A percentile compares a stretch with the other conserved stretches of the same genome.
These are phyloP conservation scores for Tortrix viridana DNA, from an alignment of 2,888 invertebrate genomes.

Conservation along the genomic window DNA sequence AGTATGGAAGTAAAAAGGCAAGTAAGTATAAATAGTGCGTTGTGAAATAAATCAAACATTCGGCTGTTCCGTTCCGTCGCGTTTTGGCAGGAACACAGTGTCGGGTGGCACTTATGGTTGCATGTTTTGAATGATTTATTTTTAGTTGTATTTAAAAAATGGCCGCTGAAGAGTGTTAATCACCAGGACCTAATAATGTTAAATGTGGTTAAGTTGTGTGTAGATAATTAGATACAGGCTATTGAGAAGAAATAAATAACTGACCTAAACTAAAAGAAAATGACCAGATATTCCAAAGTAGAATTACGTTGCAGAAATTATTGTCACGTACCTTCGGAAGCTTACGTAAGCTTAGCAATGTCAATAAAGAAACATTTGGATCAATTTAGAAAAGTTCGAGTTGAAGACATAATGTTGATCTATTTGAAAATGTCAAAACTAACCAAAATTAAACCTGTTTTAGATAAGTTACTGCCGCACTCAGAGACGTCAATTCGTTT, in stretches of 20 bases:
- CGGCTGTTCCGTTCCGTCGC: conserved; percentile 25
- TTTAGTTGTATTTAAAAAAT: conserved; percentile 33
- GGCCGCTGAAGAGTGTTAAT: conserved; percentile 26
- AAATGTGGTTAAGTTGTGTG: neutral
- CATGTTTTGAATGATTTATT: conserved; percentile 35
- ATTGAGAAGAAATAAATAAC: neutral
- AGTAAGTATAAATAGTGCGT: conserved; percentile 29
- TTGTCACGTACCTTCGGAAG: no score
- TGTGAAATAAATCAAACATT: conserved; percentile 36
- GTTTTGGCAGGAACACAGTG: conserved; percentile 37
- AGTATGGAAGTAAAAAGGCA: conserved; percentile 14
- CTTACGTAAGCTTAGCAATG: no score
- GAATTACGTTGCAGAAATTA: no score
- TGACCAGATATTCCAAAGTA: no score
- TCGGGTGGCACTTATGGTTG: conserved; percentile 37
- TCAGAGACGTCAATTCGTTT: no score
- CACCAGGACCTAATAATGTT: conserved; percentile 14
- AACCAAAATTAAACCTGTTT: no score
- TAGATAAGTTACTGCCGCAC: no score
- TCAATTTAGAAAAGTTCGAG: no score
- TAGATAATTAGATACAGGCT: neutral
- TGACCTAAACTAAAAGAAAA: no score
- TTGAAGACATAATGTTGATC: no score
- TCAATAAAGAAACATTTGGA: no score
- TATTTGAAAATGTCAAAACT: no score